Percentiles rank a stretch among this genome's conserved stretches.
These are phyloP conservation scores for Drosophila neonasuta DNA, from an alignment of 2,888 invertebrate species.

Conservation along the genomic window DNA sequence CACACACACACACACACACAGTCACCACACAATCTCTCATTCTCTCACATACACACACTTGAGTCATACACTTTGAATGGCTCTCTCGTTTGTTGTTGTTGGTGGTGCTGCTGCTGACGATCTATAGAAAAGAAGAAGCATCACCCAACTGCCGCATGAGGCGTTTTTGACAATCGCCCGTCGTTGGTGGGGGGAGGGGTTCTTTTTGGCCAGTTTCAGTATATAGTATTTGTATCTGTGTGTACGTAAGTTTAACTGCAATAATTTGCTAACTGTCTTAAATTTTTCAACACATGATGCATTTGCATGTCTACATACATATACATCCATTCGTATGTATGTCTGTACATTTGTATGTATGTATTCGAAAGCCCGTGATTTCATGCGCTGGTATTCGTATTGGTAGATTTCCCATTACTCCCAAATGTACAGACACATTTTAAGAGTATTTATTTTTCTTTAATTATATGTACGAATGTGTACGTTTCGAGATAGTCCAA, in stretches of 20 bases:
- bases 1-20: slow-evolving; percentile 32
- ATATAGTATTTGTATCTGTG: slow-evolving; percentile 13
- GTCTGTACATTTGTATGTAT: slow-evolving; percentile 22
- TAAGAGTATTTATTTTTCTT: slow-evolving; percentile 34
- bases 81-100: slow-evolving; percentile 48
- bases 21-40: slow-evolving; percentile 39
- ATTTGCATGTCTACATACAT: slow-evolving; percentile 14
- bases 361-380: slow-evolving; percentile 41
- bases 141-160: slow-evolving; percentile 59
- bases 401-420: slow-evolving; percentile 24
- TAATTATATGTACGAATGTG: slow-evolving; percentile 33
- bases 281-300: slow-evolving; percentile 42
- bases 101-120: slow-evolving; percentile 43
- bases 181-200: slow-evolving; percentile 32
- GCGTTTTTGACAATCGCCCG: slow-evolving; percentile 55
- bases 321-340: neutral
- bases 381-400: slow-evolving; percentile 33
- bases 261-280: slow-evolving; percentile 31
- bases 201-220: slow-evolving; percentile 43
- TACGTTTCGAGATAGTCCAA: slow-evolving; percentile 47
- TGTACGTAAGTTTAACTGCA: slow-evolving; percentile 34
- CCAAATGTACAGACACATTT: slow-evolving; percentile 15
- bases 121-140: slow-evolving; percentile 57
- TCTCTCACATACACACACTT: slow-evolving; percentile 53
- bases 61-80: slow-evolving; percentile 68